Evolutionary conservation across 2,888 invertebrate species (phyloP).

Genomic region (Blomia tropicalis): DNA sequence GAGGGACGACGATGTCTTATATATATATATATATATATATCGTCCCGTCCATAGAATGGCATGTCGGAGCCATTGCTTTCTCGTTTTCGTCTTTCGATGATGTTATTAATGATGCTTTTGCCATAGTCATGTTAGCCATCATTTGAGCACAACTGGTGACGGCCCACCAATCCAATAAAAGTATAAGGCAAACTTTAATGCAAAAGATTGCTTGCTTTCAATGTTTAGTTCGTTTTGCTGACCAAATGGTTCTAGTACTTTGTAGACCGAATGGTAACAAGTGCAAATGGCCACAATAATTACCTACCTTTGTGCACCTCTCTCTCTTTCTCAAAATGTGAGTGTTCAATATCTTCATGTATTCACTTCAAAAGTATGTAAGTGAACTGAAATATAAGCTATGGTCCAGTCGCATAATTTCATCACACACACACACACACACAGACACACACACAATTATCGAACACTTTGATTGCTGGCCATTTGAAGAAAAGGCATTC

Average conservation of each 20-base stretch:
- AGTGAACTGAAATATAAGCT: neutral
- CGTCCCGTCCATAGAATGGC: too few species aligned
- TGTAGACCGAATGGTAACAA: conserved; percentile 6
- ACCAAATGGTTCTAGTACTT: neutral
- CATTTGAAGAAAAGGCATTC: neutral
- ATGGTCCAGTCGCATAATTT: neutral
- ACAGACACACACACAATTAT: too few species aligned
- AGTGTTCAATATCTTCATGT: too few species aligned
- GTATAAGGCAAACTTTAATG: too few species aligned
- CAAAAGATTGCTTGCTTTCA: too few species aligned
- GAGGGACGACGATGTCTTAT: neutral
- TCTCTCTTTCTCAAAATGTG: neutral
- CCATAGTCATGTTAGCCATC: too few species aligned
- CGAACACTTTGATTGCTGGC: conserved; percentile 13
- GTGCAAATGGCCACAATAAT: conserved; percentile 15
- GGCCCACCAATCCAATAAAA: too few species aligned
- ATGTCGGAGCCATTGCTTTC: neutral
- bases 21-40: neutral
- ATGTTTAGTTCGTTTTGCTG: too few species aligned
- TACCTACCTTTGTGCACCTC: conserved; percentile 2
- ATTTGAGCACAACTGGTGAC: too few species aligned
- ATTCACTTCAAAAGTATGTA: neutral
- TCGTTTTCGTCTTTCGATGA: neutral
- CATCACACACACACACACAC: too few species aligned
- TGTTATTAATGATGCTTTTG: conserved; percentile 13